Percentiles rank a stretch among this genome's conserved stretches.
Evolutionary conservation across 1,140 invertebrate genomes (phyloP).

Genomic region (Papilio xuthus): DNA sequence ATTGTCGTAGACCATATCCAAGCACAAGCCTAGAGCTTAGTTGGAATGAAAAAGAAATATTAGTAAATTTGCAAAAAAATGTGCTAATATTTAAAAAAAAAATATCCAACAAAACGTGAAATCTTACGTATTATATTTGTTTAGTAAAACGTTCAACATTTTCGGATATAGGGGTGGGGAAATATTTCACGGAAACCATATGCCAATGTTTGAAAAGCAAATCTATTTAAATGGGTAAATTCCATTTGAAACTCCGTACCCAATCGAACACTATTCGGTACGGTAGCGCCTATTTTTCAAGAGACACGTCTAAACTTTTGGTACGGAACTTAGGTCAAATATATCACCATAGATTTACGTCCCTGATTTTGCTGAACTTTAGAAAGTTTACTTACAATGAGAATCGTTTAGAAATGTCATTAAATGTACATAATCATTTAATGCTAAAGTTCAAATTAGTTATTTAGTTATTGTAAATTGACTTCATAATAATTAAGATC

Average conservation of each 20-base stretch:
- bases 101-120: conserved; percentile 25
- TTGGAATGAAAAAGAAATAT: too few relatives aligned
- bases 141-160: conserved; percentile 34
- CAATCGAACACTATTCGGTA: neutral
- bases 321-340: conserved; percentile 26
- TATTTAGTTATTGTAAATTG: too few relatives aligned
- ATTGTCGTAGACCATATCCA: too few relatives aligned
- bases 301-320: conserved; percentile 33
- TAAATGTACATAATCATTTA: conserved; percentile 22
- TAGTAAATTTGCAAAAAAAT: too few relatives aligned
- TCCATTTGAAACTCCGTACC: neutral
- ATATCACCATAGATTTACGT: conserved; percentile 31
- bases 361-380: neutral
- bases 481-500: too few relatives aligned
- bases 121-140: conserved; percentile 29
- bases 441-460: neutral
- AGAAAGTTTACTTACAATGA: conserved; percentile 32
- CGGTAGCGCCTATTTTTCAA: conserved; percentile 33
- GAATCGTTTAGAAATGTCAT: conserved; percentile 29
- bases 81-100: neutral
- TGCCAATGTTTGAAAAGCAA: conserved; percentile 35
- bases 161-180: neutral
- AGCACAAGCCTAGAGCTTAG: too few relatives aligned
- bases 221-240: conserved; percentile 27
- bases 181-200: conserved; percentile 24